phyloP scores from a whole-genome alignment of 2,888 invertebrate genomes.

The Lasioglossum figueresi region DNA sequence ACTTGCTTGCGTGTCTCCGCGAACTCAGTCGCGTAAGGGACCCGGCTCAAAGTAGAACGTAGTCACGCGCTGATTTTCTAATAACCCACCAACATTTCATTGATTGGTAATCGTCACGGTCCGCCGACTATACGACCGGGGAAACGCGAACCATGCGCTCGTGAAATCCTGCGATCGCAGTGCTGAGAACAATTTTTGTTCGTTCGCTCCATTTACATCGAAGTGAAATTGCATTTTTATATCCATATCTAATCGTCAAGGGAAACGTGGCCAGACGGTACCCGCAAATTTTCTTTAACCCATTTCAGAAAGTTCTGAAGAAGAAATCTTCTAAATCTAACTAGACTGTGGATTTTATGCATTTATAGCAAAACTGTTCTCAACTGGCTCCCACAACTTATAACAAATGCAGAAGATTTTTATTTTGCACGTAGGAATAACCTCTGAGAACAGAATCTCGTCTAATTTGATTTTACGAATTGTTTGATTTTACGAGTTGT shows the following conservation, averaged over 20 bases:
- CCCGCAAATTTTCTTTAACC: background rate
- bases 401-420: no score
- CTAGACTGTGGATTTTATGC: no score
- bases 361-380: no score
- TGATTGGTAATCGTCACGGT: slow-evolving; percentile 56
- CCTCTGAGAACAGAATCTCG: background rate
- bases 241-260: background rate
- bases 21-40: slow-evolving; percentile 61
- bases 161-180: background rate
- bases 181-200: background rate
- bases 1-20: slow-evolving; percentile 41
- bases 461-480: no score
- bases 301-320: no score
- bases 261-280: background rate
- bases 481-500: no score
- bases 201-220: background rate
- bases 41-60: slow-evolving; percentile 44
- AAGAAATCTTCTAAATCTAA: no score
- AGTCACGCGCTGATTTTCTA: slow-evolving; percentile 66
- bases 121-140: slow-evolving; percentile 19
- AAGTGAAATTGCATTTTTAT: background rate
- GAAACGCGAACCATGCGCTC: slow-evolving; percentile 16
- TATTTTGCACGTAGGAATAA: background rate
- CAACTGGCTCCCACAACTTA: no score
- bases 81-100: slow-evolving; percentile 51